Evolutionary conservation across 2,888 invertebrate genomes (phyloP), one percentile per base, ranked within the genome.

Genomic region (Rhorus exstirpatorius): DNA sequence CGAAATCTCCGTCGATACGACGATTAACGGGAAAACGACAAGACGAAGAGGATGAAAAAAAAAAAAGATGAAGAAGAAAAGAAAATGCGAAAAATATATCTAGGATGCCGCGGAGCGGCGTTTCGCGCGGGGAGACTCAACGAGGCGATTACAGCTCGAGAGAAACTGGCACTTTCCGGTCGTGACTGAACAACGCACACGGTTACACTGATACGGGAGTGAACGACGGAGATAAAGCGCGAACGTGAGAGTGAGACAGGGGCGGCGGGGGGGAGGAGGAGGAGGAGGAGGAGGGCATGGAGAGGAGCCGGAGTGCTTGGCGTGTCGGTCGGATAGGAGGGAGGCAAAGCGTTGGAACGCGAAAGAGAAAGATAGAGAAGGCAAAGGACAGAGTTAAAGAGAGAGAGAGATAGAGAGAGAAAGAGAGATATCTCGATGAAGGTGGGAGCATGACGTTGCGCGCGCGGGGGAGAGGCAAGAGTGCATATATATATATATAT

Each of bases 151-250:
- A 90, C 89, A 83, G 83, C 84, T 84, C 89, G 88, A 89, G 91
- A 90, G 90, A 91, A 91, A 91, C 91, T 91, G 90, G 91, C 91
- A 90, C 90, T 91, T 91, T 91, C 91, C 91, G 90, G 91, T 90
- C 88, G 90, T 87, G 89, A 89, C 88, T 84, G 84, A 85, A 75
- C 84, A 77, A 85, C 84, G 85, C 85, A 85, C 85, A 83, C 84
- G 81, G 78, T 58, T 79, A 79, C 70, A 84, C 84, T 84, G 84
- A 85, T 83, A 83, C 85, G 77, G 76, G 72, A 81, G 80, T 65
- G 82, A 74, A 81, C 80, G 71, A 83, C 67, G 60, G 71, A 81
- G 81, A 81, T 81, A 72, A 81, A 71, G 55, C 58, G 53, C 49
- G 85, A 83, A 83, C 75, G 83, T 77, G 75, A 72, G 71, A 68